Percentiles rank a stretch among this genome's conserved stretches.
Conservation (phyloP, 2,888 invertebrate species). For the Sarcophaga rosellei region DNA sequence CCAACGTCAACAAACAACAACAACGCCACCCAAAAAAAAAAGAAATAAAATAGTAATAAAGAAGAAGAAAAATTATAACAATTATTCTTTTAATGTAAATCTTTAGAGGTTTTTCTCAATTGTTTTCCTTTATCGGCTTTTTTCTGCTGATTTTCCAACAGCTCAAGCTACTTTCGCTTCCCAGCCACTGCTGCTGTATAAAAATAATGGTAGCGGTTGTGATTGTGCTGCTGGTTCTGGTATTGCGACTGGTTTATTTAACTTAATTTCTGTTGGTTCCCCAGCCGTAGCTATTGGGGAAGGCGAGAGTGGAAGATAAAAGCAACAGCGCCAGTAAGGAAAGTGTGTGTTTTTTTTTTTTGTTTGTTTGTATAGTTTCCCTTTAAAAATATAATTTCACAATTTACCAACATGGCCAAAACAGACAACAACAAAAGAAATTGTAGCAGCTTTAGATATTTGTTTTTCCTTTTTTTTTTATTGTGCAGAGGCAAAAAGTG, state of each 20-base stretch:
- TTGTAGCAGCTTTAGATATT: not conserved
- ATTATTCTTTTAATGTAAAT: slow-evolving; percentile 57
- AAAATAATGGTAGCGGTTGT: slow-evolving; percentile 9
- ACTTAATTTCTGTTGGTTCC: slow-evolving; percentile 44
- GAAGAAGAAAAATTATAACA: slow-evolving; percentile 37
- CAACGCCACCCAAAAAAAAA: not conserved
- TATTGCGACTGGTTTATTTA: slow-evolving; percentile 38
- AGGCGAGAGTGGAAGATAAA: not conserved
- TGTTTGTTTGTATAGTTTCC: slow-evolving; percentile 22
- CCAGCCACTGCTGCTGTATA: slow-evolving; percentile 23
- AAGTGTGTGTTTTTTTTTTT: not conserved
- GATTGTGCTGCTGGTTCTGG: slow-evolving; percentile 29
- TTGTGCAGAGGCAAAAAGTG: not conserved
- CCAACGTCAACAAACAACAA: slow-evolving; percentile 21
- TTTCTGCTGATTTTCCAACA: slow-evolving; percentile 18
- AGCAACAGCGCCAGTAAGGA: slow-evolving; percentile 6
- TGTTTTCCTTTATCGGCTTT: slow-evolving; percentile 3
- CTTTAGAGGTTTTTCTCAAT: slow-evolving; percentile 41
- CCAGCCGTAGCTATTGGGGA: not conserved
- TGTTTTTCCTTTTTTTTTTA: not conserved
- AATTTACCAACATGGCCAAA: slow-evolving; percentile 44
- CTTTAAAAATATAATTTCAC: slow-evolving; percentile 26
- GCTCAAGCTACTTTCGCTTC: not conserved
- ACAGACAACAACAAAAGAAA: slow-evolving; percentile 46
- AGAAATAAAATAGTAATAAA: not conserved